These are phyloP conservation scores for Pollenia griseotomentosa DNA, from an alignment of 2,888 invertebrate genomes.

Conservation along the genomic window DNA sequence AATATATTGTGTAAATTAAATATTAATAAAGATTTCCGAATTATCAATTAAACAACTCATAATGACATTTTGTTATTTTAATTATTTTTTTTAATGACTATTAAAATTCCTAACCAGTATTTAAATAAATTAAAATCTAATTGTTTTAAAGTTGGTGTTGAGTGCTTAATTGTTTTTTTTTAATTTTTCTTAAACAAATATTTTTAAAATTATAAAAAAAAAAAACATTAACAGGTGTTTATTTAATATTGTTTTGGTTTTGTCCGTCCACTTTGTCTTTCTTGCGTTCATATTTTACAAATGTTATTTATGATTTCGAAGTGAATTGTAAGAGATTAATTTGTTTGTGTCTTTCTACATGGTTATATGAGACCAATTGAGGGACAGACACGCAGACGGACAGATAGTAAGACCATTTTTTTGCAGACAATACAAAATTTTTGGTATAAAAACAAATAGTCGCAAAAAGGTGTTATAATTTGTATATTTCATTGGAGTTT, in stretches of 20 bases:
- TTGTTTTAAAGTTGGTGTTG: not conserved
- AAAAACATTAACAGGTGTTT: slow-evolving; percentile 61
- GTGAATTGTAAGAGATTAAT: slow-evolving; percentile 15
- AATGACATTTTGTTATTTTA: not conserved
- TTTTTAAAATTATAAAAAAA: not conserved
- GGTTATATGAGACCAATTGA: slow-evolving; percentile 47
- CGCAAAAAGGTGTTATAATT: slow-evolving; percentile 11
- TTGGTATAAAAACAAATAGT: not conserved
- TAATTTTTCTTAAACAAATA: slow-evolving; percentile 21
- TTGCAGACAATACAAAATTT: slow-evolving; percentile 37
- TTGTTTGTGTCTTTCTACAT: not conserved
- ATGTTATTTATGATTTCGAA: slow-evolving; percentile 25
- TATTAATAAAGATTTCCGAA: too few species aligned
- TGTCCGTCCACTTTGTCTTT: not conserved
- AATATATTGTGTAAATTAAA: too few species aligned
- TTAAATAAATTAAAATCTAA: slow-evolving; percentile 8
- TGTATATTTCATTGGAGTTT: not conserved
- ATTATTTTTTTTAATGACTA: too few species aligned
- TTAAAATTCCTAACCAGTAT: not conserved
- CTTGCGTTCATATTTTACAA: slow-evolving; percentile 6
- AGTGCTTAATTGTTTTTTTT: not conserved
- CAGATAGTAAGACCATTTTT: slow-evolving; percentile 31
- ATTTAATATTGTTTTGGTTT: slow-evolving; percentile 29
- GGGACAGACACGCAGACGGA: not conserved
- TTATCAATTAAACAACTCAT: not conserved